Evolutionary conservation across 2,888 invertebrate species (phyloP), one percentile per base, ranked within the genome.

Genomic region (Melangyna quadrimaculata): DNA sequence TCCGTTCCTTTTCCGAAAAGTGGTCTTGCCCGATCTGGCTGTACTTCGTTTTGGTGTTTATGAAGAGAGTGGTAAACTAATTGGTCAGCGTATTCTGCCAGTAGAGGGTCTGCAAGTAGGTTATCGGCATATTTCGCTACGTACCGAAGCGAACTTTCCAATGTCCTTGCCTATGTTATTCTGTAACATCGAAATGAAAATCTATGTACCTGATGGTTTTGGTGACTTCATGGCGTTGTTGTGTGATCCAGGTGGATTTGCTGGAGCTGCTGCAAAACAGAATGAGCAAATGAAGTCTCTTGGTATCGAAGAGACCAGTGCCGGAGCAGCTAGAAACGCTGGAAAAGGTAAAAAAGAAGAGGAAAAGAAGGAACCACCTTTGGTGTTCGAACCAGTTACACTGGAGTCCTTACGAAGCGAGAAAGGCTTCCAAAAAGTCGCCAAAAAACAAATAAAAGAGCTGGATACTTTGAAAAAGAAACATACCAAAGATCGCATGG

Each of bases 111-210:
- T 99, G 75, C 98, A 99, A 93, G 98, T 98, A 0, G 99, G 99
- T 55, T 99, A 99, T 93, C 94, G 99, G 0, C 99, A 99, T 92
- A 99, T 99, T 89, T 98, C 99, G 0, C 93, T 99, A 24, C 93
- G 99, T 84, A 99, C 99, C 0, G 99, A 99, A 91, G 99, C 99
- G 75, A 99, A 99, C 93, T 99, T 99, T 92, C 98, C 99, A 75
- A 97, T 99, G 96, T 98, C 99, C 0, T 94, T 99, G 90, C 99
- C 99, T 45, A 99, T 99, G 96, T 94, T 99, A 88, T 99, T 99
- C 93, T 99, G 99, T 91, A 98, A 98, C 92, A 98, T 99, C 90
- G 98, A 99, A 93, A 95, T 99, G 87, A 99, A 99, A 94, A 99
- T 99, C 89, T 99, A 99, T 93, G 99, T 99, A 88, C 99, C 99